Percentiles rank a stretch among this genome's conserved stretches.
These are phyloP conservation scores for Corythornis vintsioides DNA, from an alignment of 2,113 vertebrate genomes.

Conservation along the genomic window DNA sequence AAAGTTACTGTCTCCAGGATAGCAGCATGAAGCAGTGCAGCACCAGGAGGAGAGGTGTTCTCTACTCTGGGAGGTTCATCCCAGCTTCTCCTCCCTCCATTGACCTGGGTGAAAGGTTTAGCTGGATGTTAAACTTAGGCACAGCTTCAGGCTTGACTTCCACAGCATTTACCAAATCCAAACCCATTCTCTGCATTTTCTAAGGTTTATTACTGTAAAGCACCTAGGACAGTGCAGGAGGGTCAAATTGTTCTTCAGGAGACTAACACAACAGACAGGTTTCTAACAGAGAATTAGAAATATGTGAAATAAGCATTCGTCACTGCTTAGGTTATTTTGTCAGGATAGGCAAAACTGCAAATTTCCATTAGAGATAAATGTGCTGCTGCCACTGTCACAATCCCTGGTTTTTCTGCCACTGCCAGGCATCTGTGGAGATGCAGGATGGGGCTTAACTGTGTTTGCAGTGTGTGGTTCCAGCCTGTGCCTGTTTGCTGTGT, in stretches of 20 bases:
- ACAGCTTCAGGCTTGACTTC: background rate
- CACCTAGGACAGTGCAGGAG: background rate
- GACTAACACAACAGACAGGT: background rate
- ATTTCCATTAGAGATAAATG: background rate
- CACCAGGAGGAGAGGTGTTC: background rate
- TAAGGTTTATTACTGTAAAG: background rate
- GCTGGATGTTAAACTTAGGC: background rate
- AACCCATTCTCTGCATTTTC: background rate
- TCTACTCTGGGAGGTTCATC: background rate
- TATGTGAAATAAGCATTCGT: background rate
- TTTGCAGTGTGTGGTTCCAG: background rate
- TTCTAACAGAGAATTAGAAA: background rate
- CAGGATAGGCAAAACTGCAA: background rate
- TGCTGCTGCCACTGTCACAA: background rate
- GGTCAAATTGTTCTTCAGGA: background rate
- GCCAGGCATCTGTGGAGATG: background rate
- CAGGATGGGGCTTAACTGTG: background rate
- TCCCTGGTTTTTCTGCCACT: background rate
- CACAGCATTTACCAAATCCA: background rate
- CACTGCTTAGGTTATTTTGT: background rate
- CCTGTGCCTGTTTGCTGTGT: background rate
- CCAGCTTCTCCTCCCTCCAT: background rate
- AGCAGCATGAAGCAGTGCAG: background rate
- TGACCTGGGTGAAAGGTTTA: background rate
- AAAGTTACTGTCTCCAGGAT: background rate